A percentile compares a stretch with the other conserved stretches of the same genome.
These are phyloP conservation scores for Crypturellus tataupa DNA, from an alignment of 2,797 vertebrate genomes.

Conservation along the genomic window DNA sequence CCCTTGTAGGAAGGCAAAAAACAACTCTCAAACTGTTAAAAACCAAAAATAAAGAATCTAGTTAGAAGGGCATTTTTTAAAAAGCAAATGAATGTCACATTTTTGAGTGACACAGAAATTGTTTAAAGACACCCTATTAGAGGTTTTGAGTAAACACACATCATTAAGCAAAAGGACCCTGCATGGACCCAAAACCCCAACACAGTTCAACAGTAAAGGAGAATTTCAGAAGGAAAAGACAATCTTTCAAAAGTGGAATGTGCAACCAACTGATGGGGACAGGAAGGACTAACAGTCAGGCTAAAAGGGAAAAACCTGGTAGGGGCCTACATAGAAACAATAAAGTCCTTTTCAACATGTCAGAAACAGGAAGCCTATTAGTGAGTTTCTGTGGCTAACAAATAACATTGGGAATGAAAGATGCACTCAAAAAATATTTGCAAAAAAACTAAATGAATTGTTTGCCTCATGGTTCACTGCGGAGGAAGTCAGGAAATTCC, in stretches of 20 bases:
- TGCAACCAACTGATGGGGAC: background rate
- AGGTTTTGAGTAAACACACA: background rate
- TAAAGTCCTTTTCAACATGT: slow-evolving; percentile 49
- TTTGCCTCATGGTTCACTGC: background rate
- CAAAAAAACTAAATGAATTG: slow-evolving; percentile 7
- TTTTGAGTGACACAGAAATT: background rate
- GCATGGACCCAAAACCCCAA: background rate
- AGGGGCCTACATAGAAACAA: slow-evolving; percentile 5
- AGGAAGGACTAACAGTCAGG: background rate
- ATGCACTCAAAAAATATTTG: slow-evolving; percentile 10
- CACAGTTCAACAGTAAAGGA: background rate
- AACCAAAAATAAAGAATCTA: background rate
- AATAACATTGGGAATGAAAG: slow-evolving; percentile 31
- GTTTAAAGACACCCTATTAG: background rate
- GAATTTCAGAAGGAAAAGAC: background rate
- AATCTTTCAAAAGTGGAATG: background rate
- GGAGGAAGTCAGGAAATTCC: background rate
- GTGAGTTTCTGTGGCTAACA: slow-evolving; percentile 35
- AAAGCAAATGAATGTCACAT: background rate
- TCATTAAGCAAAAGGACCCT: background rate
- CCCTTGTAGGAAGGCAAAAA: background rate
- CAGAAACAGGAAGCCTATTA: slow-evolving; percentile 26
- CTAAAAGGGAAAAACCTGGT: background rate
- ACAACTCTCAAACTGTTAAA: background rate
- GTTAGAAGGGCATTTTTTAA: background rate